Evolutionary conservation across 2,113 vertebrate species (phyloP).

Genomic region (Caretta caretta): DNA sequence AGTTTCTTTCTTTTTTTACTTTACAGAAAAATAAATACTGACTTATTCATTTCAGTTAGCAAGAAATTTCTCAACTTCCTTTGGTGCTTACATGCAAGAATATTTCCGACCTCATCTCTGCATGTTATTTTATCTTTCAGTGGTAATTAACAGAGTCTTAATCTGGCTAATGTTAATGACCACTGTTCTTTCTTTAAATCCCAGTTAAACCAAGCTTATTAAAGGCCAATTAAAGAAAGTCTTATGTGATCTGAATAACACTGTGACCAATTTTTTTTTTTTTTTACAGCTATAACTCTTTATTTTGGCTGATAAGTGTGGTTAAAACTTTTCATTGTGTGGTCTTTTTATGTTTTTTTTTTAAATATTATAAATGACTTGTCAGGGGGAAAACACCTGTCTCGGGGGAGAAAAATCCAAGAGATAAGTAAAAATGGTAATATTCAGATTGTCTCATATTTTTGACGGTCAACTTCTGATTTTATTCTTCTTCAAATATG

Average conservation of each 20-base stretch:
- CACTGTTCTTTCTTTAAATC: conserved; percentile 86
- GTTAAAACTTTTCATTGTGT: conserved; percentile 49
- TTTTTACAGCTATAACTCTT: conserved; percentile 52
- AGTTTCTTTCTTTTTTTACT: not conserved
- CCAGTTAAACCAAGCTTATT: conserved; percentile 89
- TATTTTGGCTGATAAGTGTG: conserved; percentile 68
- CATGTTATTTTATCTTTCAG: conserved; percentile 87
- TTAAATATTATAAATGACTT: conserved; percentile 17
- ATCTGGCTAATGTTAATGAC: conserved; percentile 89
- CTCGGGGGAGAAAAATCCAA: not conserved
- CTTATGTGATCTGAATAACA: conserved; percentile 84
- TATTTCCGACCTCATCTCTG: conserved; percentile 78
- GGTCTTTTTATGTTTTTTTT: conserved; percentile 43
- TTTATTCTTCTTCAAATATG: not conserved
- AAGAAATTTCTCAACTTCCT: conserved; percentile 68
- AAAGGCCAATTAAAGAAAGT: conserved; percentile 86
- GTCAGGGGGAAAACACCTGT: not conserved
- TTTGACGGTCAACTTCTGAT: not conserved
- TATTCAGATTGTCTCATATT: not conserved
- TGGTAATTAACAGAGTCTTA: conserved; percentile 88
- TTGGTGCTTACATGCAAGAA: conserved; percentile 71
- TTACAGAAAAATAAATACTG: conserved; percentile 10
- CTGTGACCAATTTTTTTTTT: conserved; percentile 72
- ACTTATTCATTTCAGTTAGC: conserved; percentile 59
- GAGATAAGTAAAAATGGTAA: not conserved